Conservation (phyloP, 2,797 vertebrate genomes). For the Lepus oiostolus region DNA sequence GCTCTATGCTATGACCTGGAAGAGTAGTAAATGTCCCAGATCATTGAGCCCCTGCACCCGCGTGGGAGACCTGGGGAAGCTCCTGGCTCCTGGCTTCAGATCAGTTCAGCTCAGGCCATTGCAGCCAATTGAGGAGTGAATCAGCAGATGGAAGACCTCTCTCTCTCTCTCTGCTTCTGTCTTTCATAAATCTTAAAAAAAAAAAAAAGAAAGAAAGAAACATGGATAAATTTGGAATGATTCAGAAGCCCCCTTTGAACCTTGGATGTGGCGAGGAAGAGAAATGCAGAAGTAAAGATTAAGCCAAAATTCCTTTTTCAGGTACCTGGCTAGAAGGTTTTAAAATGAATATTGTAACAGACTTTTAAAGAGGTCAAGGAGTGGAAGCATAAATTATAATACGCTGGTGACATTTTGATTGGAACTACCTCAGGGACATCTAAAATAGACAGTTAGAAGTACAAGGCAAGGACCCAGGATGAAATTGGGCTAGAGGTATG, state of each 20-base stretch:
- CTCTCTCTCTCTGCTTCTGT: too few species aligned
- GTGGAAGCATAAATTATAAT: neutral
- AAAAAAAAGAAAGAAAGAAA: too few species aligned
- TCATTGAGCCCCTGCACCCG: too few species aligned
- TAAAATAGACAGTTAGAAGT: neutral
- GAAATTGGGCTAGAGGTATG: neutral
- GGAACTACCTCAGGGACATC: neutral
- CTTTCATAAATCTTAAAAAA: too few species aligned
- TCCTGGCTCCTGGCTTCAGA: too few species aligned
- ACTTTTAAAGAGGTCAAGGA: neutral
- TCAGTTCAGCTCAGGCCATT: too few species aligned
- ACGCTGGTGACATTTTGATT: neutral
- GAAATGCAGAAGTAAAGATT: neutral
- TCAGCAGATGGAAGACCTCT: too few species aligned
- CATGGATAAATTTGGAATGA: slow-evolving; percentile 5
- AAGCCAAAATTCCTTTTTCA: neutral
- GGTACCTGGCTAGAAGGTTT: neutral
- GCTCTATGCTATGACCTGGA: too few species aligned
- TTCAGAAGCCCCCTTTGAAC: neutral
- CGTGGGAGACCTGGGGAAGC: too few species aligned
- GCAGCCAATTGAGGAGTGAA: too few species aligned
- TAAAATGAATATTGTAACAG: slow-evolving; percentile 9
- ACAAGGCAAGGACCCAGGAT: neutral
- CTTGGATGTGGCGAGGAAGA: neutral
- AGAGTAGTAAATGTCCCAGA: too few species aligned